Evolutionary conservation across 2,888 invertebrate species (phyloP).

Genomic region (Oxystoma pomonae): DNA sequence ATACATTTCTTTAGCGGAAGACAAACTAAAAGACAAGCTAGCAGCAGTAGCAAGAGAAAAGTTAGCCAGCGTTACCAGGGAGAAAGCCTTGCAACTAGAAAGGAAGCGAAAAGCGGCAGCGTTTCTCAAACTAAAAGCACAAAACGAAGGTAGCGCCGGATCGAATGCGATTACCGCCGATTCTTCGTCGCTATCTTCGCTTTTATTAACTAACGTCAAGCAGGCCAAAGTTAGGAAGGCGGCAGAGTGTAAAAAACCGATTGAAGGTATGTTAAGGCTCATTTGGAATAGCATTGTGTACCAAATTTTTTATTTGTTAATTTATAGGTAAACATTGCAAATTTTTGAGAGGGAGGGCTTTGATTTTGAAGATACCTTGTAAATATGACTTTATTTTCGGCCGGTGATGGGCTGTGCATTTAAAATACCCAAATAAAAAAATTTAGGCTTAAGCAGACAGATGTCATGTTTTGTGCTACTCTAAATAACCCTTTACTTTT

Average conservation of each 20-base stretch:
- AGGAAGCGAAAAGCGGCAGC: slow-evolving; percentile 77
- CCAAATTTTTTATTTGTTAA: no score
- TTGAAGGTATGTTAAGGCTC: no score
- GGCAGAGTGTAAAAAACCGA: neutral
- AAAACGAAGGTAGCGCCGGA: slow-evolving; percentile 18
- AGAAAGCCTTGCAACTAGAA: slow-evolving; percentile 60
- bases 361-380: no score
- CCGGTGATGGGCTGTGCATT: no score
- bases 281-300: no score
- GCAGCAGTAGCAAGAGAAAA: slow-evolving; percentile 55
- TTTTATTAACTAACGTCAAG: neutral
- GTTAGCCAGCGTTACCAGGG: slow-evolving; percentile 54
- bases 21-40: slow-evolving; percentile 57
- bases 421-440: no score
- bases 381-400: no score
- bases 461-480: no score
- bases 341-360: no score
- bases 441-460: no score
- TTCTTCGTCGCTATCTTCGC: neutral
- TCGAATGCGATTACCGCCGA: neutral
- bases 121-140: slow-evolving; percentile 55
- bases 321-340: no score
- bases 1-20: slow-evolving; percentile 49
- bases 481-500: no score
- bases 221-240: neutral